These are phyloP conservation scores for Petrocephalus zakoni DNA, from an alignment of 2,113 vertebrate genomes.

Conservation along the genomic window DNA sequence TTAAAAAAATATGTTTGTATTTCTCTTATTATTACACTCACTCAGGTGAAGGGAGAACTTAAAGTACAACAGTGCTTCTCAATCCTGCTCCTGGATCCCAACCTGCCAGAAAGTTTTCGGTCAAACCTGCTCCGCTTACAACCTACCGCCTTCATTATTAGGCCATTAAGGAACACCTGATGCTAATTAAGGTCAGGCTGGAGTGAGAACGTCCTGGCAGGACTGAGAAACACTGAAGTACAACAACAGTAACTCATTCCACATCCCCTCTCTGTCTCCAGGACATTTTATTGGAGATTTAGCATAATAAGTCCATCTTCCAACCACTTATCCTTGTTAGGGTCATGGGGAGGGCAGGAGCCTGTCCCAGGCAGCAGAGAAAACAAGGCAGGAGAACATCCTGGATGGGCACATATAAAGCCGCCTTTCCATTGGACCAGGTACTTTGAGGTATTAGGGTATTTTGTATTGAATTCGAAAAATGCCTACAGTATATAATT, in stretches of 20 bases:
- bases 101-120: too few relatives aligned
- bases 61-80: background rate
- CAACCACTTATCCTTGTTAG: background rate
- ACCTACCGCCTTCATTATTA: too few relatives aligned
- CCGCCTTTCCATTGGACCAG: background rate
- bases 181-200: too few relatives aligned
- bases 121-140: too few relatives aligned
- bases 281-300: background rate
- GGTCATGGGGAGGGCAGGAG: background rate
- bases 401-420: background rate
- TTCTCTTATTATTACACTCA: background rate
- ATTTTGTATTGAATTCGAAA: background rate
- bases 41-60: background rate
- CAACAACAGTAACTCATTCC: background rate
- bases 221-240: background rate
- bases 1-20: background rate
- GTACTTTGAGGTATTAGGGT: too few relatives aligned
- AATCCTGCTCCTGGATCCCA: too few relatives aligned
- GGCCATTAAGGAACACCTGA: too few relatives aligned
- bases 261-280: background rate
- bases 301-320: background rate
- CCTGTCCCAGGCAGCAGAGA: too few relatives aligned
- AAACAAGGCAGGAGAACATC: background rate
- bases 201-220: too few relatives aligned
- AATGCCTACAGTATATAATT: background rate